Conservation (phyloP, 2,797 vertebrate genomes). For the Coracias cyanogaster region DNA sequence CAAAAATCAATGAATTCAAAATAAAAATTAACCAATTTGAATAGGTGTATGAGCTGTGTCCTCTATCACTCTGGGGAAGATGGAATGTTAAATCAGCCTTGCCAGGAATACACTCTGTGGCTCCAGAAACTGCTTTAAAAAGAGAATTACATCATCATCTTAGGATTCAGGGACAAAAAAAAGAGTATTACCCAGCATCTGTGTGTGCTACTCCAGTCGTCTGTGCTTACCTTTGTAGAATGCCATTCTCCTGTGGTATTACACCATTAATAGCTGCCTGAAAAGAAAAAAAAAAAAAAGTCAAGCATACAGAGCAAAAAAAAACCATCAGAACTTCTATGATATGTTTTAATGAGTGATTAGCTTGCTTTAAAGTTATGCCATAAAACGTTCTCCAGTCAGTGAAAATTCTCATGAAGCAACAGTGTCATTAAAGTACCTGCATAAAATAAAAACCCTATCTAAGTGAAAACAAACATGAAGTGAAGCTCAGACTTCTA, state of each 20-base stretch:
- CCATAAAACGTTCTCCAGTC: not conserved
- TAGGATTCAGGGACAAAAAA: not conserved
- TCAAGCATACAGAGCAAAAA: slow-evolving; percentile 12
- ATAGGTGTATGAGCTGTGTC: not conserved
- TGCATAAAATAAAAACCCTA: not conserved
- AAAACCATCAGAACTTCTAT: not conserved
- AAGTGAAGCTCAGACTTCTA: not conserved
- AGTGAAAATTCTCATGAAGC: not conserved
- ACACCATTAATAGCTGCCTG: slow-evolving; percentile 99
- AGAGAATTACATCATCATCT: not conserved
- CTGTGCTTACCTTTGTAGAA: slow-evolving; percentile 93
- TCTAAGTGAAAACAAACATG: not conserved
- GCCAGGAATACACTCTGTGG: slow-evolving; percentile 1
- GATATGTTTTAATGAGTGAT: not conserved
- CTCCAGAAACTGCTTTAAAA: slow-evolving; percentile 19
- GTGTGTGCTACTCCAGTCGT: not conserved
- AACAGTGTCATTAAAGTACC: not conserved
- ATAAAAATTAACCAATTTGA: not conserved
- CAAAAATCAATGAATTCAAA: not conserved
- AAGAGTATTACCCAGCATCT: not conserved
- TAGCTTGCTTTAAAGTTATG: slow-evolving; percentile 23
- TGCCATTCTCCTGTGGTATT: slow-evolving; percentile 99
- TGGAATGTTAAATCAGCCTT: not conserved
- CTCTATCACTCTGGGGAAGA: not conserved
- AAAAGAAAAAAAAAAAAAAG: slow-evolving; percentile 74